Evolutionary conservation across 2,888 invertebrate species (phyloP).

Genomic region (Siphlonurus alternatus): DNA sequence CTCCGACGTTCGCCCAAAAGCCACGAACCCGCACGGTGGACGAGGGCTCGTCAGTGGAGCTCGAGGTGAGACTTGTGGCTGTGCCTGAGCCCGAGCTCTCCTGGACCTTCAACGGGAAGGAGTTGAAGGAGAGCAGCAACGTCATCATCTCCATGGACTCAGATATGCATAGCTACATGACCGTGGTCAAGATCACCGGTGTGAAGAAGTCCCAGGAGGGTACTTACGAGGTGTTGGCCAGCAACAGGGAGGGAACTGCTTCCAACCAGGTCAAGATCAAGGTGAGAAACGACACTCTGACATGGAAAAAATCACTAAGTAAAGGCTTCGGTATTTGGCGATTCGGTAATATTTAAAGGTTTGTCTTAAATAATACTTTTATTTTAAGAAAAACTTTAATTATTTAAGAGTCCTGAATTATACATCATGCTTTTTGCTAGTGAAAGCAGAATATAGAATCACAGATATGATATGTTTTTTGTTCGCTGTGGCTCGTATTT

Average conservation of each 20-base stretch:
- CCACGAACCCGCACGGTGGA: conserved; percentile 75
- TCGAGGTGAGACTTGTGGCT: conserved; percentile 77
- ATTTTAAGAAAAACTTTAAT: not conserved
- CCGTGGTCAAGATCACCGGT: conserved; percentile 60
- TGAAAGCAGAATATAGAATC: too few relatives aligned
- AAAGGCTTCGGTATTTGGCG: too few relatives aligned
- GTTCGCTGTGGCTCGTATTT: too few relatives aligned
- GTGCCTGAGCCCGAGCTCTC: conserved; percentile 84
- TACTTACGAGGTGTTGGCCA: conserved; percentile 64
- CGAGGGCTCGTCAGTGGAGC: conserved; percentile 64
- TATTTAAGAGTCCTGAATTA: not conserved
- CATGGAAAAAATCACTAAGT: not conserved
- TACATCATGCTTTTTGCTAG: too few relatives aligned
- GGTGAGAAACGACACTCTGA: conserved; percentile 34
- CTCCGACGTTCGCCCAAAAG: conserved; percentile 82
- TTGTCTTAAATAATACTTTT: not conserved
- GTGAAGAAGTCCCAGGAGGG: conserved; percentile 69
- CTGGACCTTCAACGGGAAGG: conserved; percentile 68
- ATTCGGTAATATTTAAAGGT: too few relatives aligned
- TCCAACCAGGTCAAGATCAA: conserved; percentile 62
- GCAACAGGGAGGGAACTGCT: conserved; percentile 75
- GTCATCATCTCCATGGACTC: conserved; percentile 57
- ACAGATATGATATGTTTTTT: too few relatives aligned
- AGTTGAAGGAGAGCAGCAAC: conserved; percentile 51
- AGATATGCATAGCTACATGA: conserved; percentile 82